Conservation (phyloP, 2,888 invertebrate genomes). For the Amorpha juglandis region DNA sequence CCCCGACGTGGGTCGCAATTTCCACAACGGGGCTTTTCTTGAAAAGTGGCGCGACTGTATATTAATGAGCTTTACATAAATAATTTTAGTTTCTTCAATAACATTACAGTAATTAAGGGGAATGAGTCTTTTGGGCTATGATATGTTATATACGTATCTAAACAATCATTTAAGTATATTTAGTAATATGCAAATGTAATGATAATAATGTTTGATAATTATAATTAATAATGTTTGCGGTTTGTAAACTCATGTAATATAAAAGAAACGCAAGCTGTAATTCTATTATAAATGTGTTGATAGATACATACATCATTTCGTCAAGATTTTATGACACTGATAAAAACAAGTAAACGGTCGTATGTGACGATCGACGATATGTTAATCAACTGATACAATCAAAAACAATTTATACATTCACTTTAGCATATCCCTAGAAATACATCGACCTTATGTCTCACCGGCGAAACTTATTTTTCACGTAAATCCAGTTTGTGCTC, state of each 20-base stretch:
- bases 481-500: conserved; percentile 81
- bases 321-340: conserved; percentile 10
- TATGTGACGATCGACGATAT: conserved; percentile 5
- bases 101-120: conserved; percentile 1
- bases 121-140: background rate
- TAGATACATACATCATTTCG: background rate
- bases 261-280: too few species aligned
- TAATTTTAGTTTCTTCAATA: background rate
- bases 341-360: conserved; percentile 4
- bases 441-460: conserved; percentile 65
- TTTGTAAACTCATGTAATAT: background rate
- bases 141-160: background rate
- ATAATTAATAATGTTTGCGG: background rate
- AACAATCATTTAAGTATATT: too few species aligned
- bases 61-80: conserved; percentile 40
- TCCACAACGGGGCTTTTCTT: conserved; percentile 71
- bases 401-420: conserved; percentile 8
- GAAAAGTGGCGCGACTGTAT: conserved; percentile 65
- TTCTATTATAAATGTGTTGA: background rate
- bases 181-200: too few species aligned
- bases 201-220: too few species aligned
- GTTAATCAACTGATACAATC: conserved; percentile 19
- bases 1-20: conserved; percentile 78
- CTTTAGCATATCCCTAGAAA: conserved; percentile 38
- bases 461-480: conserved; percentile 74